These are phyloP conservation scores for Aldabrachelys gigantea DNA, from an alignment of 2,113 vertebrate species.

Conservation along the genomic window DNA sequence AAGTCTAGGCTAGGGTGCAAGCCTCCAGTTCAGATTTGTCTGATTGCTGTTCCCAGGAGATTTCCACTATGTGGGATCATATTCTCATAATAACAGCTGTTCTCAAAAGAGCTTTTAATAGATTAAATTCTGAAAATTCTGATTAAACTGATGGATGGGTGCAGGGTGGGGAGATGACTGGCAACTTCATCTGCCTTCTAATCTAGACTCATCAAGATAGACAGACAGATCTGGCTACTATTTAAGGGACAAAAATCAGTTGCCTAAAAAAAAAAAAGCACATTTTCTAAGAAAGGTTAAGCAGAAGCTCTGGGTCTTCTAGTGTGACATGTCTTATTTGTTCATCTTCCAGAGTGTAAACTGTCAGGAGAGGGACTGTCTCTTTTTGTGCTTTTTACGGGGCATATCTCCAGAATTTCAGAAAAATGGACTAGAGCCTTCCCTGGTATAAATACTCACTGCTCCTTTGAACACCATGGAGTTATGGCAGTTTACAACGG, in stretches of 20 bases:
- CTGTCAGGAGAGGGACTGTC: neutral
- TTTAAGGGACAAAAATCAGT: neutral
- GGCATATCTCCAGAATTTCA: neutral
- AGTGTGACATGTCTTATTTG: neutral
- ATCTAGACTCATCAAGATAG: neutral
- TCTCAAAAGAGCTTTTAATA: slow-evolving; percentile 16
- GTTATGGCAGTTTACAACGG: neutral
- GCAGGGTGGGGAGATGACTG: neutral
- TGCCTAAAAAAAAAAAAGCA: neutral
- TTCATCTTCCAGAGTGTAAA: neutral
- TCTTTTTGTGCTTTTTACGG: neutral
- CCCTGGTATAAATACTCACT: neutral
- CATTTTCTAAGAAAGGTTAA: neutral
- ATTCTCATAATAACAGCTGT: slow-evolving; percentile 25
- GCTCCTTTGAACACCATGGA: neutral
- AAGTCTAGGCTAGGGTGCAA: slow-evolving; percentile 30
- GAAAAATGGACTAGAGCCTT: accelerated
- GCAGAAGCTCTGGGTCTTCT: neutral
- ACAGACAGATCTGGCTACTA: neutral
- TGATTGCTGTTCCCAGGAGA: neutral
- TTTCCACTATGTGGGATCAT: neutral
- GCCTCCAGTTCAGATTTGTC: neutral
- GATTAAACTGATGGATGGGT: slow-evolving; percentile 34
- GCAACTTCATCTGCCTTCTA: slow-evolving; percentile 31
- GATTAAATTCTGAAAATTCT: slow-evolving; percentile 8